phyloP scores from a whole-genome alignment of 2,113 vertebrate species.

The Plecturocebus donacophilus region DNA sequence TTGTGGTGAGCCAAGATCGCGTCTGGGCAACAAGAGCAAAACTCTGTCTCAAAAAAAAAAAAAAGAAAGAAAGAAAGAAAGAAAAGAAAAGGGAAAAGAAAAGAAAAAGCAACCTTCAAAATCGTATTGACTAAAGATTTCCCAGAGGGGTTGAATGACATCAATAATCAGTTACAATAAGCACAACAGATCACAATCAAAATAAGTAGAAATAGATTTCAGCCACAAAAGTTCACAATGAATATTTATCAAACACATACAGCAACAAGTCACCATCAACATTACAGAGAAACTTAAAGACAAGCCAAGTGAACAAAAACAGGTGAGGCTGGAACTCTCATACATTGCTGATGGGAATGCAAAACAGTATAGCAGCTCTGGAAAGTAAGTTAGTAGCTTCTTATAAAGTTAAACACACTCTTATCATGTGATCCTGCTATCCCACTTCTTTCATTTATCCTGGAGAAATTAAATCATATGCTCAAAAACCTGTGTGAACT shows the following conservation, averaged over 20 bases:
- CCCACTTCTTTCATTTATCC: neutral
- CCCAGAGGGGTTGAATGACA: neutral
- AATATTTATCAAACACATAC: neutral
- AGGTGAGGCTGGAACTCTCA: neutral
- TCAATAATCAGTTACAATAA: neutral
- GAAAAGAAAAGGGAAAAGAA: neutral
- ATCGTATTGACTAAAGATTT: neutral
- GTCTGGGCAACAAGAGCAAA: too few species aligned
- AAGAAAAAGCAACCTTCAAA: neutral
- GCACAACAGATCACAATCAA: neutral
- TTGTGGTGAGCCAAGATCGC: too few species aligned
- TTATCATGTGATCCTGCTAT: neutral
- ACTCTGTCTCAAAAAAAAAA: neutral
- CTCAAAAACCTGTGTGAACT: neutral
- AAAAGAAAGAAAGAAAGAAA: neutral
- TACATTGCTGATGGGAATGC: neutral
- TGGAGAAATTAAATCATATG: neutral
- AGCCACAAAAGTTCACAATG: neutral
- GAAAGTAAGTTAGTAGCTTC: neutral
- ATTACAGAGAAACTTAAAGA: neutral
- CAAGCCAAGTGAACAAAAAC: slow-evolving; percentile 24
- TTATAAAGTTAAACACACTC: neutral
- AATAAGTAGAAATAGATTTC: neutral
- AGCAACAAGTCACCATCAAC: neutral
- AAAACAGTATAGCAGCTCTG: neutral